Percentiles rank a stretch among this genome's conserved stretches.
Evolutionary conservation across 1,140 invertebrate genomes (phyloP).

Genomic region (Oscheius sp.): DNA sequence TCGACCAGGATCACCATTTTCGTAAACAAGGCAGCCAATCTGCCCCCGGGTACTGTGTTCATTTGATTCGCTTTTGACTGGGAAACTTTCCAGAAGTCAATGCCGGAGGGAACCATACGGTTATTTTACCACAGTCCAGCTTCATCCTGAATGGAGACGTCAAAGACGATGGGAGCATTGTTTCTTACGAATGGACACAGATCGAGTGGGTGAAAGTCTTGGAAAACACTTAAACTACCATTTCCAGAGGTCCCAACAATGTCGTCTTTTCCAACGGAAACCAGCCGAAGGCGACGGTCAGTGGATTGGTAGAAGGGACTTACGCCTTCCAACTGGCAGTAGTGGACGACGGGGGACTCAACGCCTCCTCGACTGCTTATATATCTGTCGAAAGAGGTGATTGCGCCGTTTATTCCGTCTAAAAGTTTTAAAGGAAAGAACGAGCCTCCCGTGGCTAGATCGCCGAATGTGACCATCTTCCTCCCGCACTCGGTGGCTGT

Average conservation of each 20-base stretch:
- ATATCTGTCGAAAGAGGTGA: neutral
- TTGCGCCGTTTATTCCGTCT: neutral
- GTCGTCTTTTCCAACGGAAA: neutral
- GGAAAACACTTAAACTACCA: neutral
- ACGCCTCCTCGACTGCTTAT: neutral
- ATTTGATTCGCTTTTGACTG: neutral
- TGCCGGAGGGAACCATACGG: conserved; percentile 10
- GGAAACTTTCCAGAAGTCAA: neutral
- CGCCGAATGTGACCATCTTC: conserved; percentile 1
- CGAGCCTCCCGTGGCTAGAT: neutral
- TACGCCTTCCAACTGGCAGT: neutral
- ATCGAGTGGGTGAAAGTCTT: no score
- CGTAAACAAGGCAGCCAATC: conserved; percentile 18
- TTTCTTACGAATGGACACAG: conserved; percentile 1
- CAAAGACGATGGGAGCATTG: conserved; percentile 10
- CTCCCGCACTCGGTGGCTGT: neutral
- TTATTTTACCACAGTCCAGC: neutral
- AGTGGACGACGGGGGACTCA: neutral
- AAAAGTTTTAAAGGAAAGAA: conserved; percentile 3
- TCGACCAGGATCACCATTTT: conserved; percentile 3
- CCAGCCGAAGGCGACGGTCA: conserved; percentile 11
- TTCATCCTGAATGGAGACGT: conserved; percentile 8
- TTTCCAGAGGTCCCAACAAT: conserved; percentile 3
- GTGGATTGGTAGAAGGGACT: neutral
- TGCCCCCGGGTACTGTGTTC: neutral